Conservation (phyloP, 2,888 invertebrate species). For the Philereme vetulata region DNA sequence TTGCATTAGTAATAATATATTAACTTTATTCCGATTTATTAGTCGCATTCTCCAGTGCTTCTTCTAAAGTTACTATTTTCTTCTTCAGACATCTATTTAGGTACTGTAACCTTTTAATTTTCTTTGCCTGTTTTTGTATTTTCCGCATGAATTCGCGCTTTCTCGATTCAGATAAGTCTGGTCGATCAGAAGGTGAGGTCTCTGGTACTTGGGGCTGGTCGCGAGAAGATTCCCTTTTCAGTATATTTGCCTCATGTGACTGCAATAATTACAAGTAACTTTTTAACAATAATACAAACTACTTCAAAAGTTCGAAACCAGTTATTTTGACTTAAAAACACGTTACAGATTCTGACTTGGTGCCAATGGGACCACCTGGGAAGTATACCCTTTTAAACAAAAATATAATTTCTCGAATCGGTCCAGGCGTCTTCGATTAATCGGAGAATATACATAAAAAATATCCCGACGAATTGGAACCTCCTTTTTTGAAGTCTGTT, state of each 20-base stretch:
- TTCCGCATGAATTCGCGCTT: constrained; percentile 25
- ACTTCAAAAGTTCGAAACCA: too few species aligned
- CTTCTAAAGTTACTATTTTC: constrained; percentile 24
- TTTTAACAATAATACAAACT: too few species aligned
- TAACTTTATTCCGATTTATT: constrained; percentile 3
- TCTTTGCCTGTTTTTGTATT: constrained; percentile 29
- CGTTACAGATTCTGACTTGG: too few species aligned
- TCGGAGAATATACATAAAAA: too few species aligned
- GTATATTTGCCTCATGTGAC: constrained; percentile 24
- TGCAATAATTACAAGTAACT: constrained; percentile 18
- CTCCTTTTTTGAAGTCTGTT: too few species aligned
- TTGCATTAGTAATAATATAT: too few species aligned
- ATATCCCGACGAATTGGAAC: too few species aligned
- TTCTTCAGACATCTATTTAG: constrained; percentile 21
- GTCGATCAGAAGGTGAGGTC: constrained; percentile 1
- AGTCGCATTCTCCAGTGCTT: constrained; percentile 18
- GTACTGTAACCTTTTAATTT: constrained; percentile 25
- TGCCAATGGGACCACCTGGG: too few species aligned
- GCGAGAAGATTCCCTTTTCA: constrained; percentile 11
- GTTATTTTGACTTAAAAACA: too few species aligned
- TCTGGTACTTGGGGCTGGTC: constrained; percentile 6
- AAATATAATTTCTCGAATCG: too few species aligned
- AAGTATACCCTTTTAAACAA: too few species aligned
- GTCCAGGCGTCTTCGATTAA: too few species aligned
- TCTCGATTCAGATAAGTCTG: constrained; percentile 20